A percentile compares a stretch with the other conserved stretches of the same genome.
Evolutionary conservation across 2,797 vertebrate genomes (phyloP).

Genomic region (Phataginus tricuspis): DNA sequence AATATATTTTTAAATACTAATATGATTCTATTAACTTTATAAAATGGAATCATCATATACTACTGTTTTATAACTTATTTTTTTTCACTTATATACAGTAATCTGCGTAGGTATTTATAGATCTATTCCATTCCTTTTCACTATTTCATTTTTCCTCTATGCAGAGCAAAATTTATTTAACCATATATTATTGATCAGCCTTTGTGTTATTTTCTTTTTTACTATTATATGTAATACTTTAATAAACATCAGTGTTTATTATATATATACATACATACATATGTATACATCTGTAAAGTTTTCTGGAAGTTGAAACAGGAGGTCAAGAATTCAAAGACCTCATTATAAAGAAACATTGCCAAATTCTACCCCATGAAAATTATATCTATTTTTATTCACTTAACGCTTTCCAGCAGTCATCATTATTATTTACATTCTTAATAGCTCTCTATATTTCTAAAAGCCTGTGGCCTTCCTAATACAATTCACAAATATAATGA

Average conservation of each 20-base stretch:
- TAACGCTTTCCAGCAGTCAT: not conserved
- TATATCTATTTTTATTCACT: not conserved
- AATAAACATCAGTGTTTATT: not conserved
- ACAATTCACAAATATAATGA: not conserved
- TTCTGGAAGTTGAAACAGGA: not conserved
- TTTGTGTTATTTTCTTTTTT: not conserved
- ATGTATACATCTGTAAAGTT: not conserved
- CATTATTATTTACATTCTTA: constrained; percentile 9
- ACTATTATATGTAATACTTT: not conserved
- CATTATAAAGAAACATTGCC: not conserved
- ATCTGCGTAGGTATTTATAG: not conserved
- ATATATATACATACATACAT: not conserved
- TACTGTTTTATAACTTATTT: not conserved
- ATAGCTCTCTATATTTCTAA: not conserved
- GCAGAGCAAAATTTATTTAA: not conserved
- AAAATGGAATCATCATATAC: not conserved
- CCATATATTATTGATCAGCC: not conserved
- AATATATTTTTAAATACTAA: not conserved
- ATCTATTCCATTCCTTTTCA: not conserved
- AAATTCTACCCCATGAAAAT: not conserved
- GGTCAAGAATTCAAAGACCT: not conserved
- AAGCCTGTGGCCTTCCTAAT: not conserved
- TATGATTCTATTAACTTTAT: not conserved
- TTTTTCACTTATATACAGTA: not conserved
- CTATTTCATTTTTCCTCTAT: not conserved